Base-by-base conservation (phyloP, 2,888 invertebrate species). In the Axea sp. region DNA sequence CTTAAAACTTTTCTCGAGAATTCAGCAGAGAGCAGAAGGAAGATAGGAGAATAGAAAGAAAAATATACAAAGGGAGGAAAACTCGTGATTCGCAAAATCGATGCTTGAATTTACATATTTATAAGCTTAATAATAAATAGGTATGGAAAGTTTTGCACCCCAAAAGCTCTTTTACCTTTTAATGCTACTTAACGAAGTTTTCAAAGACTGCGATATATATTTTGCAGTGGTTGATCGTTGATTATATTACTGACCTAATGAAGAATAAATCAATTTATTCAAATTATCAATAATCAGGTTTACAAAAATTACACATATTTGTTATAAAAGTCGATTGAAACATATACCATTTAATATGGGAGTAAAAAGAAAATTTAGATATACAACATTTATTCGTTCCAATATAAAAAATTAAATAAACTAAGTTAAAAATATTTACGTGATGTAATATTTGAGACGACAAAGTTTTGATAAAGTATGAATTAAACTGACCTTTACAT, bases 81-180 rank as follows among this genome's bases (percentile, higher is more conserved):
- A 31, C 51, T 55, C 47, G 45, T 47, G 53, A 49, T 31, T 53
- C 41, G 15, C 45, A 28, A 65, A 72, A 77, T 79, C 80, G 78
- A 80, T 80, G 75, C 62, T 33, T 68, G 60, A 31, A 75, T 75
- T 62, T 79, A 69, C 79, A 79, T 79, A 80, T 79, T 79, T 78
- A 78, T 76, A 73, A 77, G 77, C 72, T 80, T 73, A 76, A 79
- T 80, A 80, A 79, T 78, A 77, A 77, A 79, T 79, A 76, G 71
- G 65, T 41, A 45, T 47, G 59, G 15, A 68, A 68, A 73, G 59
- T 64, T 68, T 41, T 26, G 49, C 37, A 15, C 43, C 59, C n/a
- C 28, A 33, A 65, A 51, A 73, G 45, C 47, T 53, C 37, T 11
- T 53, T 53, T 28, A 65, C 59, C 65, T 65, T 73, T 73, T 60